Evolutionary conservation across 2,113 vertebrate genomes (phyloP).

Genomic region (Beaufortia kweichowensis): DNA sequence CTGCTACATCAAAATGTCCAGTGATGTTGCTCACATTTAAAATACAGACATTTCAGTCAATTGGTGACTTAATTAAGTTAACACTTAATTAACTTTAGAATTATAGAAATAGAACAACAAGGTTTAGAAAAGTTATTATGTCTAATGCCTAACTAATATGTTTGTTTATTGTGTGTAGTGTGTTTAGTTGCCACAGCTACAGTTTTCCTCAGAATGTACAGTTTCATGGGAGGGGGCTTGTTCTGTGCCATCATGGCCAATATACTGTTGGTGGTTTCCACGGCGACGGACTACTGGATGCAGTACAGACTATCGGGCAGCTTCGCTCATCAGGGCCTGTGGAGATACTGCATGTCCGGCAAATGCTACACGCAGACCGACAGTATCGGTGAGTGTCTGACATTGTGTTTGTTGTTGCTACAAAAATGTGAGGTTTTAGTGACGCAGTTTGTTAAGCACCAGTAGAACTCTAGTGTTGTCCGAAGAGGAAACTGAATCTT

Average conservation of each 20-base stretch:
- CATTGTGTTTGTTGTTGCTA: background rate
- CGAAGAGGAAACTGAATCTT: no score
- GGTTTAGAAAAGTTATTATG: no score
- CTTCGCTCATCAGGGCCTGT: conserved; percentile 87
- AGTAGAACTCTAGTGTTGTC: no score
- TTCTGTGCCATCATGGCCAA: conserved; percentile 89
- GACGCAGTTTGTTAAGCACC: no score
- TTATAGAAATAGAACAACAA: no score
- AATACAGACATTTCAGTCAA: no score
- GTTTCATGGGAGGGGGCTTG: conserved; percentile 88
- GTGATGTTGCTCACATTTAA: no score
- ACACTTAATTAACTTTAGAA: no score
- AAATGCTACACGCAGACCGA: conserved; percentile 89
- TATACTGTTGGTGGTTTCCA: conserved; percentile 85
- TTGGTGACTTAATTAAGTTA: no score
- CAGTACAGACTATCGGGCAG: conserved; percentile 84
- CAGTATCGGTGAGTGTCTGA: conserved; percentile 79
- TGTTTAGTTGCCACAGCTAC: conserved; percentile 19
- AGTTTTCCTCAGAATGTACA: conserved; percentile 80
- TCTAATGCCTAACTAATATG: background rate
- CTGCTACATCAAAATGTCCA: no score
- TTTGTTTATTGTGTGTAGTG: conserved; percentile 48
- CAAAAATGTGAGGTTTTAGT: background rate
- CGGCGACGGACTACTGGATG: conserved; percentile 91
- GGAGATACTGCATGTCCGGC: conserved; percentile 85